phyloP scores from a whole-genome alignment of 2,113 vertebrate genomes.

The Pedionomus torquatus region DNA sequence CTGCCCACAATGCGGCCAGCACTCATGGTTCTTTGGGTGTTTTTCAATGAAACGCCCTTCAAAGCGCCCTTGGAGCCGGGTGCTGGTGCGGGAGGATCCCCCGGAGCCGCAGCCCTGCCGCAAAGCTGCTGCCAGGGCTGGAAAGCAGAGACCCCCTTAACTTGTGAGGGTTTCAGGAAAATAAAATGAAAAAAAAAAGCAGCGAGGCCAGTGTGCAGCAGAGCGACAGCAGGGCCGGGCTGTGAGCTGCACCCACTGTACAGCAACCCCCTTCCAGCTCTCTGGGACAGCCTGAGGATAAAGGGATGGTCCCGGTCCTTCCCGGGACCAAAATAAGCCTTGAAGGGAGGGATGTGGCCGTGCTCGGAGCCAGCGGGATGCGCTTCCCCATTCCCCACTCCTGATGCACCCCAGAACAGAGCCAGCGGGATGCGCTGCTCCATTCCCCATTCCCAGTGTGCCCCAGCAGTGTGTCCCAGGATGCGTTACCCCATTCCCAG shows the following conservation, averaged over 20 bases:
- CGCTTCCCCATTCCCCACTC: fast-evolving
- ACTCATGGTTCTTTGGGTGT: fast-evolving
- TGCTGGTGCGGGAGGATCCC: fast-evolving
- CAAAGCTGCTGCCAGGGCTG: background rate
- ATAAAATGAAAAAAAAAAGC: background rate
- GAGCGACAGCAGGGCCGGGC: background rate
- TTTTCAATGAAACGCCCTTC: background rate
- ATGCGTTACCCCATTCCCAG: background rate
- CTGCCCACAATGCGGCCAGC: fast-evolving
- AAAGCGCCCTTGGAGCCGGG: background rate
- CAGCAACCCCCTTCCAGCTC: background rate
- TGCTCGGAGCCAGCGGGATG: fast-evolving
- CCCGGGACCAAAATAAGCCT: background rate
- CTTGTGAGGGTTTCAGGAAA: background rate
- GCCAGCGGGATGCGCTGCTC: background rate
- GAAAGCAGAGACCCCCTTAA: background rate
- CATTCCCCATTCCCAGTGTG: background rate
- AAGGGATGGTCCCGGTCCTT: background rate
- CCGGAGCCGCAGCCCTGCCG: background rate
- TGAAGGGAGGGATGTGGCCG: background rate
- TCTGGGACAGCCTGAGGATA: background rate
- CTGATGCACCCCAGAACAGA: background rate
- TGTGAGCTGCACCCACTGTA: background rate
- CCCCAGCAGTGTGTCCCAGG: fast-evolving
- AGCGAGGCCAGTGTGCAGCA: background rate